These are phyloP conservation scores for Pangasianodon hypophthalmus DNA, from an alignment of 2,113 vertebrate genomes.

Conservation along the genomic window DNA sequence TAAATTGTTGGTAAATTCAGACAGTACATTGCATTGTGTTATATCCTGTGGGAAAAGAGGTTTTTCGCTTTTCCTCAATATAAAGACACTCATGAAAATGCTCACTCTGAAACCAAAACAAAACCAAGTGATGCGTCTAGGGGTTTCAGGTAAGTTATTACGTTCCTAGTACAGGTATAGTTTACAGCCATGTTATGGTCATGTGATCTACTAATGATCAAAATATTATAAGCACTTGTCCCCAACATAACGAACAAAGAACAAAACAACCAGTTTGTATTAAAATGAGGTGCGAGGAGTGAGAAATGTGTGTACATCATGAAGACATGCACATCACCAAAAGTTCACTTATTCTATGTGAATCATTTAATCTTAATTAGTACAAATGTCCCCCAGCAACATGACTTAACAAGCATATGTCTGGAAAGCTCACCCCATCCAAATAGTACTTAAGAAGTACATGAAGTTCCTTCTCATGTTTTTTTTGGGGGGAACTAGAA, in stretches of 20 bases:
- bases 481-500: neutral
- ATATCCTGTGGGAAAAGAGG: too few species aligned
- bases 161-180: neutral
- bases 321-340: neutral
- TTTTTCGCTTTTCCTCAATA: too few species aligned
- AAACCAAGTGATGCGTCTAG: neutral
- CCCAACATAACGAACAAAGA: too few species aligned
- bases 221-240: neutral
- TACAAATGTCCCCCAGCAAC: neutral
- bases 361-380: neutral
- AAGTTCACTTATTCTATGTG: too few species aligned
- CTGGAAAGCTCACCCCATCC: neutral
- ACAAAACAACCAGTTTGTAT: neutral
- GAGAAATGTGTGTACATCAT: neutral
- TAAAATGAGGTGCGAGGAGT: neutral
- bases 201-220: neutral
- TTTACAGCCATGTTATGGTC: neutral
- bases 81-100: neutral
- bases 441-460: neutral
- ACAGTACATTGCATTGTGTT: too few species aligned
- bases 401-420: neutral
- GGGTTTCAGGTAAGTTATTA: neutral
- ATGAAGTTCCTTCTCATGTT: neutral
- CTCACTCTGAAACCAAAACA: neutral
- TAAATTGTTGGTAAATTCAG: neutral